Evolutionary conservation across 2,113 vertebrate genomes (phyloP), one percentile per base, ranked within the genome.

Genomic region (Meleagris gallopavo): DNA sequence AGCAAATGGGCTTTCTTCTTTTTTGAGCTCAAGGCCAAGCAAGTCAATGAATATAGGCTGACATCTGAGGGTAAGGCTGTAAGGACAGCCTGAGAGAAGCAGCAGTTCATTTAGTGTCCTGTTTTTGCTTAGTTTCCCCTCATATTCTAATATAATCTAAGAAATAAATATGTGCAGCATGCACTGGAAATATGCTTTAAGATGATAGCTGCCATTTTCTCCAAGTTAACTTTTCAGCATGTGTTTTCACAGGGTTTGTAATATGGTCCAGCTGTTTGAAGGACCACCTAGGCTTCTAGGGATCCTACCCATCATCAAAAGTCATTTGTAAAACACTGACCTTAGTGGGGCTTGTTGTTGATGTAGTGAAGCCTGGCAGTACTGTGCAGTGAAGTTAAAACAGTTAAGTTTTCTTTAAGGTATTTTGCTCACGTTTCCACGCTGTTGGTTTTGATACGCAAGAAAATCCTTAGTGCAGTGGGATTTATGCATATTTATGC

Each of bases 81-180:
- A 65, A 90, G 79, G 67, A 48, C 70, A 0, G 4, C 6, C 6
- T 4, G 4, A 77, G 76, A 70, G 81, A 88, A 83, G 27, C 27
- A 87, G 76, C 24, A 90, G 78, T 88, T 94, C 89, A 90, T 85
- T 86, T 83, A 86, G 83, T 77, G 70, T 43, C 46, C n/a, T 79
- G n/a, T 45, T 81, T 93, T 81, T 93, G 7, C 3, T 88, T 84
- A 72, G 43, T 38, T 75, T 94, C 66, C 32, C 16, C 9, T 87
- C 29, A 20, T 41, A 74, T 76, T 82, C 40, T 76, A 83, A 66
- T 89, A 89, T 74, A 66, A 89, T 62, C 69, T 79, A 73, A 65
- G 60, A 88, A 70, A 70, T 21, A 67, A 11, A 40, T 82, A 60
- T 76, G 60, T 50, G 40, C 22, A n/a, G 19, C 61, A 43, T 29